Base-by-base conservation (phyloP, 2,797 vertebrate species). In the Catostomus latipinnis region DNA sequence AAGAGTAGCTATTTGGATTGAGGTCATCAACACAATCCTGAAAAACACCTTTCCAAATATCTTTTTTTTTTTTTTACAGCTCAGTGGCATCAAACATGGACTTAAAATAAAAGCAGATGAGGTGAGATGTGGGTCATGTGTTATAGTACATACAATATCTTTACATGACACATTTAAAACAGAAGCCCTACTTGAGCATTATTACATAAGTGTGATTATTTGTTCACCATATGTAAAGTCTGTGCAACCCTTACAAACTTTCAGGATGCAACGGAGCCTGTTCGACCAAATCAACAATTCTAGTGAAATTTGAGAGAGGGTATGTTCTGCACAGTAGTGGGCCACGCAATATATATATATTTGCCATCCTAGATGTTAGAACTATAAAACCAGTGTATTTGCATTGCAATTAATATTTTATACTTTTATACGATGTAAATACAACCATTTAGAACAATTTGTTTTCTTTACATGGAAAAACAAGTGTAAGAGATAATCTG, bases 1-100 rank as follows among this genome's bases (percentile, higher is more conserved):
- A 34, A 76, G 13, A 58, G 68, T 46, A 66, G 18, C 71, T 79
- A 50, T 66, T 81, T 78, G 45, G 67, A 87, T 82, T 65, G 71
- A 81, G 74, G 61, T 68, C 48, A 60, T 50, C 52, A 45, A 61
- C 69, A 57, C 61, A 70, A 76, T 72, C 78, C 8, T 18, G 22
- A 75, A n/a, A 58, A 70, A 78, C 11, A 43, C 34, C 75, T 65
- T 78, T 72, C 69, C 78, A 70, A 60, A 69, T 48, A 48, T 16
- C 6, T 13, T 34, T 72, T 72, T 22, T 72, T 72, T 22, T 65
- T 46, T 50, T 49, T 49, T 6, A 4, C 13, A 45, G 18, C 45
- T 72, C 45, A 46, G 13, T 60, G 46, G 57, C 8, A 43, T 56
- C 11, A 58, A 7, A 58, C n/a, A 66, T 14, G 45, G 12, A 66